Base-by-base conservation (phyloP, 1,140 invertebrate genomes). In the Matsumurasca onukii region DNA sequence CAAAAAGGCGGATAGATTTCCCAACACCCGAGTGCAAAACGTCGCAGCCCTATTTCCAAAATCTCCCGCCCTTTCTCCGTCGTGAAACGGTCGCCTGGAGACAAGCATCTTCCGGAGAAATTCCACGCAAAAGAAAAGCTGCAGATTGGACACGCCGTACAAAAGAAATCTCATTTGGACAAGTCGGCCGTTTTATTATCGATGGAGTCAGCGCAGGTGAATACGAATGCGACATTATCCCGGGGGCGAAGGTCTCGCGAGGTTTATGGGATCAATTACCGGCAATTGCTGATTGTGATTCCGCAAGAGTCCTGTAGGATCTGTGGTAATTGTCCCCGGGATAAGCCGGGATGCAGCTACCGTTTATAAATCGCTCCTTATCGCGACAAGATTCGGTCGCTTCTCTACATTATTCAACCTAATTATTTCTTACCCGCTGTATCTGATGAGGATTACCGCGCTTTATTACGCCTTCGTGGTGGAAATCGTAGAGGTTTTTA, bases 371-470 rank as follows among this genome's bases (percentile, higher is more conserved):
- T 59, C 55, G 55, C 22, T 9, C 25, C 55, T 59, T 59, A 59
- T 59, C 55, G 55, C 24, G 55, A 25, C 55, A 29, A 59, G 55
- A 59, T 27, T 29, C 34, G 34, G 12, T 27, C 55, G 15, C 55
- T 27, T 27, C 55, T 59, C n/a, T 59, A 59, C 55, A 59, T 59
- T 27, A 59, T 59, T 59, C 55, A 59, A 59, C 24, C 55, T 59
- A 59, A 59, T 59, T 59, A 59, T 59, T 59, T 59, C 55, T 59
- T 59, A 59, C 55, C 55, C 30, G 24, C 55, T 59, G 55, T 59
- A 59, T 59, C 55, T 59, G 30, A 59, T 59, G 55, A 22, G 55
- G 55, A 59, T 59, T 59, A 59, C 25, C 9, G 55, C 15, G 55
- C 22, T 59, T 59, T 59, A 59, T 39, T 39, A 17, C 34, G 5